Base-by-base conservation (phyloP, 2,113 vertebrate genomes). In the Paracanthobrama guichenoti region DNA sequence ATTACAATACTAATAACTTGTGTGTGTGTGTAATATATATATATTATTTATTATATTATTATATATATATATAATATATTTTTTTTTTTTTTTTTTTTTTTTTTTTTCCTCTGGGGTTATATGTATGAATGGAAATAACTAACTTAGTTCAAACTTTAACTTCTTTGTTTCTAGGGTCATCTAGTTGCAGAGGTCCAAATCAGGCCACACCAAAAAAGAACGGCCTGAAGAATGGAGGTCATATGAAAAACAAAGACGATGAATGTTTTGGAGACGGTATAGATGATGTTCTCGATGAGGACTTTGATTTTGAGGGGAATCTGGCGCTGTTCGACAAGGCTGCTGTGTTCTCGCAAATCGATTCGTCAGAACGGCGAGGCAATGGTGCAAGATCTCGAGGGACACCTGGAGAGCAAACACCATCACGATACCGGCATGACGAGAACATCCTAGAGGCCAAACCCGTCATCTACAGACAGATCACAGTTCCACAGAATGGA, bases 231-330 rank as follows among this genome's bases (percentile, higher is more conserved):
- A 99, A 98, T 0, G 97, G 97, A 90, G 80, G 91, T 2, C 96
- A 95, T 22, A 95, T 97, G 95, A 98, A 98, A 91, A 96, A 91
- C 86, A 96, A 96, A 92, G 97, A 98, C 0, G 98, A 99, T 0
- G 98, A 99, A 83, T 99, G 98, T 91, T 99, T 99, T 1, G 97
- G 97, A 11, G 97, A 99, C 0, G 93, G 95, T 14, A 93, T 98
- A 3, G 98, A 98, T 0, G 97, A 98, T 1, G 96, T 96, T 83
- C 95, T 96, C 1, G 96, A 98, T 60, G 96, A 97, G 0, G 98
- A 99, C 88, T 99, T 99, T 88, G 98, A 99, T 84, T 99, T 99
- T 44, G 98, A 99, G 84, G 98, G 97, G 59, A 99, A 99, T 89
- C 89, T 99, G 90, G 98, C 98, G 20, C 96, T 99, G 10, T 99